Evolutionary conservation across 2,888 invertebrate genomes (phyloP).

Genomic region (Siphlonurus alternatus): DNA sequence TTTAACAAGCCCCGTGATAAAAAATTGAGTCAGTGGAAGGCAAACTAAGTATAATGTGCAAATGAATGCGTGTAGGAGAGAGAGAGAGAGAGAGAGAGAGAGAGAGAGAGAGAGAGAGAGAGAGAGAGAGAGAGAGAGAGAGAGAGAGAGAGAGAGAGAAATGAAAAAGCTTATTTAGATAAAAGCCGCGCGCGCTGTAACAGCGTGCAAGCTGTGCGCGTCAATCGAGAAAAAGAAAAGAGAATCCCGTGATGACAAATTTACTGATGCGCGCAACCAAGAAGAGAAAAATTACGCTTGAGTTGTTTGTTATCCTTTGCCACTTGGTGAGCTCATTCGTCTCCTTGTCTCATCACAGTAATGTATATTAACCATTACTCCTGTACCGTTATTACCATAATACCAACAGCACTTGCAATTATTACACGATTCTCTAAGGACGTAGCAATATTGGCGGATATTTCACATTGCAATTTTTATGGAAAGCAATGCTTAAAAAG

Average conservation of each 20-base stretch:
- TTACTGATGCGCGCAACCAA: background rate
- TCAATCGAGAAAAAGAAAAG: background rate
- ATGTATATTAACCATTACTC: background rate
- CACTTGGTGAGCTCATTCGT: background rate
- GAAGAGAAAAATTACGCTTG: background rate
- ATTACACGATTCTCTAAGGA: background rate
- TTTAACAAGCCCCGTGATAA: no score
- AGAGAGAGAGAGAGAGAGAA: background rate
- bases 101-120: background rate
- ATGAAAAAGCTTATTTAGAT: background rate
- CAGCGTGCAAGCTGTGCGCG: background rate
- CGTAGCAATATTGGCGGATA: background rate
- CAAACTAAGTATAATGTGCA: no score
- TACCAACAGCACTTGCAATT: background rate
- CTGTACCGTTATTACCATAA: background rate
- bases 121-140: background rate
- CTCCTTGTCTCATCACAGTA: background rate
- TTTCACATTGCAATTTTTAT: no score
- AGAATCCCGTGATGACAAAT: background rate
- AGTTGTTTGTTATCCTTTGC: background rate
- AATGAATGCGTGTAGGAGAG: no score
- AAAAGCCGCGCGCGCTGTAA: background rate
- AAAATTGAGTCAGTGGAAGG: no score
- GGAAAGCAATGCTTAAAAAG: no score
- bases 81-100: no score